Conservation (phyloP, 2,888 invertebrate species). For the Tenthredo scrophulariae region DNA sequence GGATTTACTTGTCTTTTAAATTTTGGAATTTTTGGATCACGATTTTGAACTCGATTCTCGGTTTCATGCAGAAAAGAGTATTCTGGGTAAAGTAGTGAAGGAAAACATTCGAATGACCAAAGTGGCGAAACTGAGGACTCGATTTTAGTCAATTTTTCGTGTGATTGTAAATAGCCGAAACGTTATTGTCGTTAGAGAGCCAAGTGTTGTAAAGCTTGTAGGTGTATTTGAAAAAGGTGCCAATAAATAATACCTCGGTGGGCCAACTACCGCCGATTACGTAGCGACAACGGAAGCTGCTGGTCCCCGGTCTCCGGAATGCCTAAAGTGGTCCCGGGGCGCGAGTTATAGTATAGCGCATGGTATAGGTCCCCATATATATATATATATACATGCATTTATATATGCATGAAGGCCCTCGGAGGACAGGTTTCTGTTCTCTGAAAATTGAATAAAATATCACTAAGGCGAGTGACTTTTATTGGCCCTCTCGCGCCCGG, state of each 20-base stretch:
- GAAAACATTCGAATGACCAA: background rate
- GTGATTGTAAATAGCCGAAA: background rate
- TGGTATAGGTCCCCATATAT: background rate
- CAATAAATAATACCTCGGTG: conserved; percentile 28
- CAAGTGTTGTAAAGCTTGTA: background rate
- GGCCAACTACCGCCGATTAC: conserved; percentile 27
- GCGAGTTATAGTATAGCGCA: conserved; percentile 8
- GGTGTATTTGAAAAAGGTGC: background rate
- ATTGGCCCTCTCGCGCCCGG: conserved; percentile 50
- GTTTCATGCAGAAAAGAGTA: no score
- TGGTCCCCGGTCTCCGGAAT: conserved; percentile 9
- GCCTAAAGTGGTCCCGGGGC: conserved; percentile 20
- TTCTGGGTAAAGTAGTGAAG: no score
- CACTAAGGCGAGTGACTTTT: conserved; percentile 51
- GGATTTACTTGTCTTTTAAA: no score
- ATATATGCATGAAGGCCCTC: background rate
- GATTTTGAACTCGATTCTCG: no score
- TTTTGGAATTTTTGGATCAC: no score
- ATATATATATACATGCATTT: no score
- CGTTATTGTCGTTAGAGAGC: background rate
- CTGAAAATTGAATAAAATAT: conserved; percentile 54
- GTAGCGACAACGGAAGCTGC: conserved; percentile 41
- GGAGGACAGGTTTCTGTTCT: conserved; percentile 43
- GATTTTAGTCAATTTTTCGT: background rate
- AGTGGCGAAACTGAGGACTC: background rate